Evolutionary conservation across 2,797 vertebrate genomes (phyloP), one percentile per base, ranked within the genome.

Genomic region (Hypotaenidia okinawae): DNA sequence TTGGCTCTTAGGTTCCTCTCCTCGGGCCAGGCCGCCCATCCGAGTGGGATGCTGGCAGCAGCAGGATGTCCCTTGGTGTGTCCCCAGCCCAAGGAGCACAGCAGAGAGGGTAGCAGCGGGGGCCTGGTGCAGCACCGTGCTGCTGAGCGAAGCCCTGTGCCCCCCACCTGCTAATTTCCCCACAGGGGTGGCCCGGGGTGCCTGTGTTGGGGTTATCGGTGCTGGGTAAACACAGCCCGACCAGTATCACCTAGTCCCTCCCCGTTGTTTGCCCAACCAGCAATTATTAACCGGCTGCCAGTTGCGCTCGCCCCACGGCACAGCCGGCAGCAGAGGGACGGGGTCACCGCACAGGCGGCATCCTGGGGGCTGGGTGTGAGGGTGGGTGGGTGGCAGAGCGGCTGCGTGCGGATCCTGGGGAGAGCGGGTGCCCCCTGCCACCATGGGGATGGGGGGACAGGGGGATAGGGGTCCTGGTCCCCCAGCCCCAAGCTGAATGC

Each of bases 161-260:
- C 5, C 64, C 61, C 55, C 18, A 0, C 16, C 25, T 3, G 4
- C 54, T 3, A 18, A 4, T 32, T 3, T 7, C 37, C 33, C 63
- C 2, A 12, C 5, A 1, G 45, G 41, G 89, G 84, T 57, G 37
- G 59, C 55, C 54, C 9, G 55, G 3, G 1, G 43, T 17, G 64
- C 84, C 16, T 0, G 1, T 15, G 35, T 55, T 2, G 1, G 51
- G 47, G 49, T 90, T 94, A 88, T 91, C 85, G 7, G 32, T 4
- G 1, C 88, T 85, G 90, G 54, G 92, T 90, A 96, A 95, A 94
- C 92, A 92, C 62, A 19, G 49, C 84, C 37, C 5, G 15, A 61
- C 83, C 5, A 33, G 14, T 23, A 30, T 35, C 10, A 0, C 43
- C 27, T 0, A 7, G 68, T 88, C 57, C 82, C 37, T 3, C 69